Evolutionary conservation across 2,888 invertebrate genomes (phyloP), one percentile per base, ranked within the genome.

Genomic region (Acronicta leporina): DNA sequence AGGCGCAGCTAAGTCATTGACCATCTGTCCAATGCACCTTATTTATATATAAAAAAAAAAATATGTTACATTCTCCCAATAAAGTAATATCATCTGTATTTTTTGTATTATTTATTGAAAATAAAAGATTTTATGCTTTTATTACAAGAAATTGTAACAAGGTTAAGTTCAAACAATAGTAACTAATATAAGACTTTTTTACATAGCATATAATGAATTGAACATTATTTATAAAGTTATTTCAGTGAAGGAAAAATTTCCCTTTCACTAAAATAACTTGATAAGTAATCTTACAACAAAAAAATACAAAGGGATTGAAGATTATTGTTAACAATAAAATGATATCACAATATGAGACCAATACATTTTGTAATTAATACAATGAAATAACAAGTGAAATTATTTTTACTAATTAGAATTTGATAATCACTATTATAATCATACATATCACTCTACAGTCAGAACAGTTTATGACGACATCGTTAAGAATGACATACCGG

Each of bases 271-370:
- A 52, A 59, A 63, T 63, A 71, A 68, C 50, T 56, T 58, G 50
- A 64, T n/a, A n/a, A n/a, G n/a, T n/a, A n/a, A n/a, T n/a, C n/a
- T n/a, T n/a, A n/a, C n/a, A n/a, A n/a, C n/a, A n/a, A n/a, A n/a
- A n/a, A n/a, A n/a, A n/a, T n/a, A n/a, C n/a, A n/a, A n/a, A n/a
- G n/a, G n/a, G n/a, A 56, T 56, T 60, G 47, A 70, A 66, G 66
- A 71, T 69, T 63, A 72, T 53, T 62, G 63, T 69, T 68, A 72
- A 70, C 54, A 64, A 79, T 66, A 73, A 79, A 79, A 79, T 78
- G 81, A 84, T 91, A 91, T 91, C 91, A 91, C 90, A 91, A 73
- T 79, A 86, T 89, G 91, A 91, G 92, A 91, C 91, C 91, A 91
- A 85, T 83, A 87, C 73, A 83, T 78, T 75, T 75, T 59, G 46